A percentile compares a stretch with the other conserved stretches of the same genome.
phyloP scores from a whole-genome alignment of 2,888 invertebrate genomes.

The Agonopterix subpropinquella region DNA sequence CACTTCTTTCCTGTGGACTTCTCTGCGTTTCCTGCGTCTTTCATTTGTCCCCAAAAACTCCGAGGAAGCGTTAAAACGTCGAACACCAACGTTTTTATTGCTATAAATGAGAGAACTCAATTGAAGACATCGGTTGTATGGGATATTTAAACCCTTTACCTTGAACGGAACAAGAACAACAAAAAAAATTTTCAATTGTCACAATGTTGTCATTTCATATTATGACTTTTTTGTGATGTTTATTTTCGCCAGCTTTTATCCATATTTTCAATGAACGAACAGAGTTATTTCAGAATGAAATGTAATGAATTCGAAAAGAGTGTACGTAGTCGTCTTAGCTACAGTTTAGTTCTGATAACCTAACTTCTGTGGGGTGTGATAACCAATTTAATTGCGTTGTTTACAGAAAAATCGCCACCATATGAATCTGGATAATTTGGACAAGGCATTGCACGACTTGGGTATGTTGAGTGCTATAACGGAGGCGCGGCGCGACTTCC shows the following conservation, averaged over 20 bases:
- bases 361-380: conserved; percentile 16
- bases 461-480: conserved; percentile 78
- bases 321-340: conserved; percentile 31
- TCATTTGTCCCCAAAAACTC: too few relatives aligned
- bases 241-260: conserved; percentile 61
- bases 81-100: too few relatives aligned
- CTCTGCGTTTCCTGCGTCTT: too few relatives aligned
- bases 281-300: conserved; percentile 51
- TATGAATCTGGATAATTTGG: conserved; percentile 73
- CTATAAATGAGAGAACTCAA: too few relatives aligned
- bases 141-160: too few relatives aligned
- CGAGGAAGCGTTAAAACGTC: too few relatives aligned
- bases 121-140: too few relatives aligned
- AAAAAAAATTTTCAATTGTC: neutral
- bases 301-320: conserved; percentile 55
- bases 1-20: too few relatives aligned
- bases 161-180: neutral
- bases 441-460: conserved; percentile 76
- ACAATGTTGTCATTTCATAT: conserved; percentile 17
- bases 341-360: conserved; percentile 10
- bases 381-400: conserved; percentile 28
- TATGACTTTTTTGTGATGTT: conserved; percentile 72
- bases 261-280: conserved; percentile 37
- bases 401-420: conserved; percentile 49
- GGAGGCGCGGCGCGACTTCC: conserved; percentile 74